Base-by-base conservation (phyloP, 1,140 invertebrate genomes). In the Oscheius sp. region DNA sequence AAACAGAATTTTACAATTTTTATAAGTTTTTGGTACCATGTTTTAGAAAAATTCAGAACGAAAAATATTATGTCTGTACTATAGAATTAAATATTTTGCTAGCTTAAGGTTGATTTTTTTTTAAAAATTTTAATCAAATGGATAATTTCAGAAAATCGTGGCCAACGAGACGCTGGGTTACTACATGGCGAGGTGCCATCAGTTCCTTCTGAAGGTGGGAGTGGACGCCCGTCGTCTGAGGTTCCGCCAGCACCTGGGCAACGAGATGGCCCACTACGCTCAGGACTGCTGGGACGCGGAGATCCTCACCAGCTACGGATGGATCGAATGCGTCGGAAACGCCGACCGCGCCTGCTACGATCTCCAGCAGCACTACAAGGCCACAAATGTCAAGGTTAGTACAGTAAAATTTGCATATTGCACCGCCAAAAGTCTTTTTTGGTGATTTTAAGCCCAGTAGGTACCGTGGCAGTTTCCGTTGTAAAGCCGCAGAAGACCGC, bases 201-300 rank as follows among this genome's bases (percentile, higher is more conserved):
- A 90, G 76, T 99, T 96, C 85, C 85, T 99, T 73, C 77, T 91
- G 10, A 74, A 74, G 28, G 90, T 95, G 76, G 97, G 97, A 61
- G 89, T 99, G 61, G 91, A 95, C 85, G 86, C 90, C 0, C 89
- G 90, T 23, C 91, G 91, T 81, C 84, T 99, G 32, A 89, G 97
- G 26, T 99, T 99, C 87, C 89, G 97, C 46, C 97, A 99, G 84
- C 97, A 99, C 82, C 93, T 99, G 92, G 88, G 90, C 66, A 99
- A 99, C 87, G 97, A 99, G 88, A 99, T 99, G 95, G 97, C 97
- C 79, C 97, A 99, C 87, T 99, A 99, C 87, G 97, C 97, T n/a
- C 92, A 92, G 81, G 82, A 83, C 49, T 84, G 82, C 68, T 84
- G 82, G 82, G 82, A 83, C 63, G 83, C 78, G 18, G 82, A 84